A percentile compares a stretch with the other conserved stretches of the same genome.
Conservation (phyloP, 2,888 invertebrate species). For the Ryuthela nishihirai region DNA sequence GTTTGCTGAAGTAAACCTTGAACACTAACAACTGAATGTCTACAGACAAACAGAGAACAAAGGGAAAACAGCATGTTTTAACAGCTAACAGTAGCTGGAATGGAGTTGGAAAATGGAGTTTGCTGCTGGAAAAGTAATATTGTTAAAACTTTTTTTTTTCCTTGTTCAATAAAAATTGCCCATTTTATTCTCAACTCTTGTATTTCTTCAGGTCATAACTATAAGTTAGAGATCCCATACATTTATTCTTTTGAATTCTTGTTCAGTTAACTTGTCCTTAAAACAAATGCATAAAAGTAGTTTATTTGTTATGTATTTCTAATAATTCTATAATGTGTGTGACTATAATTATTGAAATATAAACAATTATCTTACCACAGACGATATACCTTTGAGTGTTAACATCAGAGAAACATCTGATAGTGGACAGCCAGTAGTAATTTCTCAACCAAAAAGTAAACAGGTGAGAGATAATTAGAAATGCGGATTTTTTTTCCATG, state of each 20-base stretch:
- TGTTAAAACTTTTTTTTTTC: too few species aligned
- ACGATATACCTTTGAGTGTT: slow-evolving; percentile 69
- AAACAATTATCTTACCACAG: slow-evolving; percentile 51
- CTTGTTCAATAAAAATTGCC: too few species aligned
- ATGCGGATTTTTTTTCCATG: too few species aligned
- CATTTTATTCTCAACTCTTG: too few species aligned
- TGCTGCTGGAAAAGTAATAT: too few species aligned
- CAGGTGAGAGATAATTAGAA: slow-evolving; percentile 38
- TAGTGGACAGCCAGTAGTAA: slow-evolving; percentile 68
- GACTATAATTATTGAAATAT: slow-evolving; percentile 1
- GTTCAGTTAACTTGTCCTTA: not conserved
- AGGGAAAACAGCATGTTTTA: too few species aligned
- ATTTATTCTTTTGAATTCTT: not conserved
- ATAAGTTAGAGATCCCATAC: not conserved
- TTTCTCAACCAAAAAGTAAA: slow-evolving; percentile 60
- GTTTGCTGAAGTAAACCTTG: too few species aligned
- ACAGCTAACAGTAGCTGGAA: too few species aligned
- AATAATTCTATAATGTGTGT: not conserved
- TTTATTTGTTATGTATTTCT: not conserved
- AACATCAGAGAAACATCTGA: slow-evolving; percentile 67
- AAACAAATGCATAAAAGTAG: not conserved
- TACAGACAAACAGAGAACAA: too few species aligned
- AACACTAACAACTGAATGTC: too few species aligned
- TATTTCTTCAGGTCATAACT: too few species aligned
- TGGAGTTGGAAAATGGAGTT: too few species aligned